Evolutionary conservation across 2,113 vertebrate species (phyloP).

Genomic region (Cnemophilus loriae): DNA sequence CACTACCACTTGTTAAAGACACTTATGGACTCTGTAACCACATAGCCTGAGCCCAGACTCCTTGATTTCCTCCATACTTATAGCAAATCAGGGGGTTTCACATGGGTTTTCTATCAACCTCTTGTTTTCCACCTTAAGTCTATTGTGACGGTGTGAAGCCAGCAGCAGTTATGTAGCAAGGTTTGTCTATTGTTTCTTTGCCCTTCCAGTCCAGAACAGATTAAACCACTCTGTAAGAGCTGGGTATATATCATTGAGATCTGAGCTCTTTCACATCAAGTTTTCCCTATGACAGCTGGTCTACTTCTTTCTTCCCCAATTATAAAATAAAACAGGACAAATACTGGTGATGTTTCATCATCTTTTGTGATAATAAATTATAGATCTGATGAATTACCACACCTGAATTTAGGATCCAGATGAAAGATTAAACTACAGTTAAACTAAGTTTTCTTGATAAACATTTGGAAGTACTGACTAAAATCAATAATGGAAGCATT

Average conservation of each 20-base stretch:
- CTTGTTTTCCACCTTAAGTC: neutral
- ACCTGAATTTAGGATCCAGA: neutral
- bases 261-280: neutral
- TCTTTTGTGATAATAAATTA: neutral
- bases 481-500: neutral
- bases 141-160: neutral
- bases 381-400: neutral
- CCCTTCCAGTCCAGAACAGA: neutral
- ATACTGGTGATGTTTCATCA: neutral
- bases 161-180: neutral
- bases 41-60: neutral
- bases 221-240: neutral
- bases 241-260: neutral
- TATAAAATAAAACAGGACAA: neutral
- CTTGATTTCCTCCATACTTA: neutral
- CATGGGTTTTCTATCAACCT: accelerated
- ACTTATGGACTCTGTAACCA: neutral
- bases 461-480: neutral
- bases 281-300: neutral
- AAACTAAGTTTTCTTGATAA: neutral
- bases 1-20: neutral
- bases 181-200: neutral
- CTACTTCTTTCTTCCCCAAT: neutral
- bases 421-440: neutral
- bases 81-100: accelerated